phyloP scores from a whole-genome alignment of 1,140 invertebrate genomes.

The Matsumurasca onukii region DNA sequence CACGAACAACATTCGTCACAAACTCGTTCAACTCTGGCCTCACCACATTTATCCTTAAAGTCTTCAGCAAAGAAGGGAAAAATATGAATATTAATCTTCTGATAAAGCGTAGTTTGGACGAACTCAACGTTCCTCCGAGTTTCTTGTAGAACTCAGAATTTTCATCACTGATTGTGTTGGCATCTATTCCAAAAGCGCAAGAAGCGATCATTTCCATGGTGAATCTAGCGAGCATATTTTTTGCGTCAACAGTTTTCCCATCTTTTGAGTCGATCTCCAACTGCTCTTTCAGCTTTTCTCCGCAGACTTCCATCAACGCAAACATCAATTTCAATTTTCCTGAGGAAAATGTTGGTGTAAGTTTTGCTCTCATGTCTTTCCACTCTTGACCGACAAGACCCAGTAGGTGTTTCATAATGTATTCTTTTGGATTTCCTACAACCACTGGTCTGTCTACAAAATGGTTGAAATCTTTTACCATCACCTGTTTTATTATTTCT shows the following conservation, averaged over 20 bases:
- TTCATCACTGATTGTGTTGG: constrained; percentile 47
- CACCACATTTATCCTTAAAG: constrained; percentile 15
- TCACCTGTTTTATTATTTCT: constrained; percentile 52
- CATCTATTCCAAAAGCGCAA: constrained; percentile 47
- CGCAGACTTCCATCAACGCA: constrained; percentile 50
- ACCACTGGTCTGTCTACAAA: constrained; percentile 53
- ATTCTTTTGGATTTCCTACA: constrained; percentile 50
- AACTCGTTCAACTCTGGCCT: constrained; percentile 44
- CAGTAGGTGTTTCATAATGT: constrained; percentile 53
- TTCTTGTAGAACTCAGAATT: constrained; percentile 43
- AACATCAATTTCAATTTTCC: constrained; percentile 62
- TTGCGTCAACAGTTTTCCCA: constrained; percentile 4
- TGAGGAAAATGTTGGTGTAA: constrained; percentile 61
- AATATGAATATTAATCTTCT: not conserved
- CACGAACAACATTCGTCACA: constrained; percentile 52
- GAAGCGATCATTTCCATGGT: constrained; percentile 53
- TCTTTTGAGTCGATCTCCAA: not conserved
- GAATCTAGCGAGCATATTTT: constrained; percentile 20
- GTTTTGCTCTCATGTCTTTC: constrained; percentile 57
- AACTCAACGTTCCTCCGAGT: constrained; percentile 12
- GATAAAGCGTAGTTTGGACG: constrained; percentile 8
- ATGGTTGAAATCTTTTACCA: constrained; percentile 56
- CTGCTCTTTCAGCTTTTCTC: constrained; percentile 16
- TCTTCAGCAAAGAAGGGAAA: constrained; percentile 7
- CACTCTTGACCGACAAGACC: constrained; percentile 55